These are phyloP conservation scores for Corydoras sp. DNA, from an alignment of 2,113 vertebrate species.

Conservation along the genomic window DNA sequence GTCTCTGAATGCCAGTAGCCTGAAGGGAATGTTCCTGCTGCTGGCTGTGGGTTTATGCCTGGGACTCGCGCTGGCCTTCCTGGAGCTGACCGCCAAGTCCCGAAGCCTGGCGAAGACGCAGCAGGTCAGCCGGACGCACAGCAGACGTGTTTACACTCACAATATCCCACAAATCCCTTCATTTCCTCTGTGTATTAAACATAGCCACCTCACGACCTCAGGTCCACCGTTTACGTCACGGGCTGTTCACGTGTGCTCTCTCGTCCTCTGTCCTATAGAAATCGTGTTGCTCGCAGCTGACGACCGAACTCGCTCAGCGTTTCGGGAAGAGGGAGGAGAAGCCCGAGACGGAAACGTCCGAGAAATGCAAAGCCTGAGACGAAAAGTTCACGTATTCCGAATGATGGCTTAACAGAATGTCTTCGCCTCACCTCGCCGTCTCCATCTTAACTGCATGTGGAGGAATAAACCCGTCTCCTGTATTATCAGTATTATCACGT, in stretches of 20 bases:
- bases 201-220: too few relatives aligned
- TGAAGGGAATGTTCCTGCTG: conserved; percentile 74
- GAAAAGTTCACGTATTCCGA: too few relatives aligned
- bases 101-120: conserved; percentile 61
- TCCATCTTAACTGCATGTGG: too few relatives aligned
- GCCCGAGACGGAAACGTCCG: conserved; percentile 55
- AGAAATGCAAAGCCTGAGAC: conserved; percentile 70
- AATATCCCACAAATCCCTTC: too few relatives aligned
- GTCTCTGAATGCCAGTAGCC: conserved; percentile 59
- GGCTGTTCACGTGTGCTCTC: too few relatives aligned
- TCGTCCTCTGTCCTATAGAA: conserved; percentile 59
- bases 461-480: too few relatives aligned
- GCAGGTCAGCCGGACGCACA: conserved; percentile 58
- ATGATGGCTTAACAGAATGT: too few relatives aligned
- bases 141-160: too few relatives aligned
- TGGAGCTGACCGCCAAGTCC: conserved; percentile 72
- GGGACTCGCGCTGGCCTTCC: conserved; percentile 67
- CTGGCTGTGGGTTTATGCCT: conserved; percentile 71
- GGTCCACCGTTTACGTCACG: too few relatives aligned
- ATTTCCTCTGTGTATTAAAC: too few relatives aligned
- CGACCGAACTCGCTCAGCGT: conserved; percentile 70
- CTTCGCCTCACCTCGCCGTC: too few relatives aligned
- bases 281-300: conserved; percentile 76
- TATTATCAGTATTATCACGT: too few relatives aligned
- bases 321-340: conserved; percentile 59